Base-by-base conservation (phyloP, 2,888 invertebrate species). In the Dynastes hyllus region DNA sequence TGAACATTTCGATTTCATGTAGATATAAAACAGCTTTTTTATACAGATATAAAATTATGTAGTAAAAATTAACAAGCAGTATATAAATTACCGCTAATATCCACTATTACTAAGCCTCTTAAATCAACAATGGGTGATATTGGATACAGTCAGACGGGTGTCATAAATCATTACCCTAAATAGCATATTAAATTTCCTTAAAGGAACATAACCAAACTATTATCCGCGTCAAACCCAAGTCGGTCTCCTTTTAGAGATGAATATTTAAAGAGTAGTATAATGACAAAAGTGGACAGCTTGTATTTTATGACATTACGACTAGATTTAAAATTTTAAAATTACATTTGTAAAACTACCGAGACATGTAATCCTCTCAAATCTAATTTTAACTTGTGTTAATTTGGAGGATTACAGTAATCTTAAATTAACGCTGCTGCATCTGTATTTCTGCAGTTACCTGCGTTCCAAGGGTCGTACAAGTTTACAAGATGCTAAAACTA, bases 141-240 rank as follows among this genome's bases (percentile, higher is more conserved):
- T 85, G 85, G 55, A 71, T 55, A 71, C 55, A 37, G 55, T 37
- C 16, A 58, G 32, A 37, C 37, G 58, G 16, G 81, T 79, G 80
- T 83, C 85, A 85, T 87, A 87, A 87, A 87, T 87, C 86, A 87
- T 83, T 78, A 80, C 80, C 79, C 84, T 85, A 86, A 86, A 85
- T 84, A 83, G 83, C 84, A 81, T 82, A 84, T 84, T 84, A 84
- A 84, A 85, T 83, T 82, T 84, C 82, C 83, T 55, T 32, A 86
- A 84, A 86, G 85, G 81, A 80, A 67, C 76, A 61, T 75, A 75
- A 76, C 73, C 66, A 77, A 79, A 79, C 79, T 77, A 77, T 77
- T 77, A 77, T 79, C 66, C 77, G 61, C 61, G 32, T 58, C 55
- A 51, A 71, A 78, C 55, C 70, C 69, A 45, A 37, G 63, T 78